Percentiles rank a stretch among this genome's conserved stretches.
Conservation (phyloP, 2,113 vertebrate genomes). For the Tyrannus savana region DNA sequence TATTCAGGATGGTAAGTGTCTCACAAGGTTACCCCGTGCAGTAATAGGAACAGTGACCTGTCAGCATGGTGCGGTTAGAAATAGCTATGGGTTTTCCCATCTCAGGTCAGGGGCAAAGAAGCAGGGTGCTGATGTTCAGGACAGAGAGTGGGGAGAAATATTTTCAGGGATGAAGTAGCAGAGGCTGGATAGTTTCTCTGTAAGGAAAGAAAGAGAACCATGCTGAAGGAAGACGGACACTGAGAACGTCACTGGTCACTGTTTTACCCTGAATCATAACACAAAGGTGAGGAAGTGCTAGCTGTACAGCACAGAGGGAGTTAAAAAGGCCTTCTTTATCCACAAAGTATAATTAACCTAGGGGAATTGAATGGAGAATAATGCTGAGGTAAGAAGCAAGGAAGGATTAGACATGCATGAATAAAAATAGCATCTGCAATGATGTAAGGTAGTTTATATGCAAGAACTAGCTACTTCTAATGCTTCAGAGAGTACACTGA, state of each 20-base stretch:
- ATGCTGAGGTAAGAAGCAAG: slow-evolving; percentile 54
- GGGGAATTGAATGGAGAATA: slow-evolving; percentile 2
- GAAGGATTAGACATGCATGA: slow-evolving; percentile 52
- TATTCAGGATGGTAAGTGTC: neutral
- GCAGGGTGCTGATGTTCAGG: neutral
- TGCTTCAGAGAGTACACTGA: neutral
- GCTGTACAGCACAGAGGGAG: neutral
- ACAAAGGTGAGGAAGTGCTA: neutral
- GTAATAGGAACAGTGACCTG: neutral
- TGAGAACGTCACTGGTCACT: neutral
- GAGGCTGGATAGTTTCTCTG: neutral
- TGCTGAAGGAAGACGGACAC: neutral
- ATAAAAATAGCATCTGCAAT: slow-evolving; percentile 53
- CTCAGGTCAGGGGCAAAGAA: neutral
- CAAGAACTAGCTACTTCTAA: slow-evolving; percentile 36
- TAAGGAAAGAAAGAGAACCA: neutral
- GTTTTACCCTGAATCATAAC: neutral
- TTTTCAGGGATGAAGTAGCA: neutral
- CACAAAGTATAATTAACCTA: neutral
- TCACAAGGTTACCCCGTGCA: neutral
- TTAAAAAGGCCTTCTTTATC: neutral
- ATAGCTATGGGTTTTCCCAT: neutral
- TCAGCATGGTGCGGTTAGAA: neutral
- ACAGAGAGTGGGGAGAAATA: neutral
- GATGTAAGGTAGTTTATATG: slow-evolving; percentile 43